Percentiles rank a stretch among this genome's conserved stretches.
Evolutionary conservation across 1,140 invertebrate genomes (phyloP).

Genomic region (Meloidogyne hapla): DNA sequence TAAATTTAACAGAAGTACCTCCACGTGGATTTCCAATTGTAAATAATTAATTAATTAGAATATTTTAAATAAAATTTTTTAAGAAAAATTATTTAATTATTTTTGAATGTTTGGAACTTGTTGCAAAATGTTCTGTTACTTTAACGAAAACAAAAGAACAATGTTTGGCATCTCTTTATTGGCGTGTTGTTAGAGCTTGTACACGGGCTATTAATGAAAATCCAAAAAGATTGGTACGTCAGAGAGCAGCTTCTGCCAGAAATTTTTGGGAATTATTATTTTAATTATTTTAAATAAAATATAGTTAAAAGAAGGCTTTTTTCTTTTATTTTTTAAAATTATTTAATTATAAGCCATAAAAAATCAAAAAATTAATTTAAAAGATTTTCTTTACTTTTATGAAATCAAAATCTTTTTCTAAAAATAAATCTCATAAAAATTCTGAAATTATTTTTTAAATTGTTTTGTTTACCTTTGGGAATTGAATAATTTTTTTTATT

Average conservation of each 20-base stretch:
- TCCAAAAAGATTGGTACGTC: constrained; percentile 14
- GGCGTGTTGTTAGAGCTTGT: background rate
- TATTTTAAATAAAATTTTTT: background rate
- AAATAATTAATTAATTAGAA: background rate
- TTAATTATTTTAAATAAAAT: background rate
- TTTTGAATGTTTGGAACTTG: background rate
- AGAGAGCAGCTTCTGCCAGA: background rate
- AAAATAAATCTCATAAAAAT: no score
- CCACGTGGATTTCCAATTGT: background rate
- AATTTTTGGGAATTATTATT: constrained; percentile 19
- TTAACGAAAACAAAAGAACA: background rate
- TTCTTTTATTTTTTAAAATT: no score
- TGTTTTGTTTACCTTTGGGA: background rate
- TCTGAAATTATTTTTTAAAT: background rate
- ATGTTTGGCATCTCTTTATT: background rate
- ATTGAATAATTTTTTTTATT: background rate
- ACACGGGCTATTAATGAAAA: background rate
- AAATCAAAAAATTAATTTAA: no score
- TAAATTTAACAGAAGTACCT: background rate
- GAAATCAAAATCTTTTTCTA: no score
- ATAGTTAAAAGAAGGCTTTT: background rate
- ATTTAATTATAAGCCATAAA: no score
- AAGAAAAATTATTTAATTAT: background rate
- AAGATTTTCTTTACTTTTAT: no score
- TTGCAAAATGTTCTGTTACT: background rate